Conservation (phyloP, 2,888 invertebrate genomes). For the Onchidella celtica region DNA sequence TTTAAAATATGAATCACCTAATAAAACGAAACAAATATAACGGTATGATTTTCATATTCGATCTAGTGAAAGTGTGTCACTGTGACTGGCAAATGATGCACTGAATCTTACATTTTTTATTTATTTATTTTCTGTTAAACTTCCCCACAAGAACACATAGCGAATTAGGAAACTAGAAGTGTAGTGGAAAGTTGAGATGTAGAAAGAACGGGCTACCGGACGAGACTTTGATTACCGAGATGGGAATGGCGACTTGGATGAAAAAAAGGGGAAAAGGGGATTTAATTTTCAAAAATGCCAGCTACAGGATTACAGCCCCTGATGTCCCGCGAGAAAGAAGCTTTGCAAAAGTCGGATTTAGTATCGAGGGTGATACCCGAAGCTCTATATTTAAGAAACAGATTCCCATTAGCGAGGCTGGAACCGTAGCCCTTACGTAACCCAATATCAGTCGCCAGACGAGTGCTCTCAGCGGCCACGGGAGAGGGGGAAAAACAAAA, state of each 20-base stretch:
- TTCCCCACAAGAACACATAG: too few species aligned
- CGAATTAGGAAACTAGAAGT: too few species aligned
- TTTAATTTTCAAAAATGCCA: slow-evolving; percentile 40
- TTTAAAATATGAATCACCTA: too few species aligned
- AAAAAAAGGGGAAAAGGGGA: slow-evolving; percentile 19
- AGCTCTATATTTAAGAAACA: slow-evolving; percentile 31
- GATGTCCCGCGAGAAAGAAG: slow-evolving; percentile 38
- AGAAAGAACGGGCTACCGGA: not conserved
- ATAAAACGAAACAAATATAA: too few species aligned
- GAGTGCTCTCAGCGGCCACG: slow-evolving; percentile 12
- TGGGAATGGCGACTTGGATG: not conserved
- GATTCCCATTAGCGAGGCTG: slow-evolving; percentile 39
- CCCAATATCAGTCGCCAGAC: slow-evolving; percentile 35
- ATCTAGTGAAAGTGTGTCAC: too few species aligned
- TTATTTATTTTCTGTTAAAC: too few species aligned
- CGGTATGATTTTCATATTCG: too few species aligned
- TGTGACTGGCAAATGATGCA: too few species aligned
- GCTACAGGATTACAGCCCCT: slow-evolving; percentile 39
- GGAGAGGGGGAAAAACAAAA: not conserved
- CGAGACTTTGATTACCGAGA: not conserved
- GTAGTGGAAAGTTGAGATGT: too few species aligned
- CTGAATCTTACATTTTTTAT: too few species aligned
- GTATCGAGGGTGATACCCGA: slow-evolving; percentile 31
- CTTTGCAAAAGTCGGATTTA: slow-evolving; percentile 47
- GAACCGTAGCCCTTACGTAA: slow-evolving; percentile 40